Conservation (phyloP, 1,140 invertebrate genomes). For the Drosophila oshimai region DNA sequence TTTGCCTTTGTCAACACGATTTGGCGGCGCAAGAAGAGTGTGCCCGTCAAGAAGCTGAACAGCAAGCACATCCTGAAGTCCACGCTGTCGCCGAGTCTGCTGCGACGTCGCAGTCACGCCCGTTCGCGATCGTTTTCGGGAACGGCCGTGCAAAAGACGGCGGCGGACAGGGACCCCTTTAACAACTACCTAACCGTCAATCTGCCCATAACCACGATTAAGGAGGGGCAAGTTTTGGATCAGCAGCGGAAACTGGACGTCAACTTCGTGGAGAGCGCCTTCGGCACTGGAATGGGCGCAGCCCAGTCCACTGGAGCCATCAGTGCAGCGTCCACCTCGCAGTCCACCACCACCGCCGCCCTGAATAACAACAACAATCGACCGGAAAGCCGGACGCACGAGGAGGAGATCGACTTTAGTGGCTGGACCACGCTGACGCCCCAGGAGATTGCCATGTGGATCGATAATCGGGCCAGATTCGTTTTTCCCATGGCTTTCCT, state of each 20-base stretch:
- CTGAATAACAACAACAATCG: constrained; percentile 50
- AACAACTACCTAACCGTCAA: constrained; percentile 77
- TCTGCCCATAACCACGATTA: constrained; percentile 70
- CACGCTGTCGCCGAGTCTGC: constrained; percentile 89
- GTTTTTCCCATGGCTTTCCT: constrained; percentile 91
- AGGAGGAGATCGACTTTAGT: constrained; percentile 56
- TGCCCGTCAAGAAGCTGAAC: constrained; percentile 91
- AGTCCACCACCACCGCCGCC: background rate
- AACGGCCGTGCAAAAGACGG: constrained; percentile 83
- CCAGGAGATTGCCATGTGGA: constrained; percentile 93
- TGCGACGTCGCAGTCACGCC: constrained; percentile 86
- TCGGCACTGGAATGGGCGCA: background rate
- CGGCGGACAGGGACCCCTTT: constrained; percentile 56
- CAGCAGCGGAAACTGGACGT: constrained; percentile 42
- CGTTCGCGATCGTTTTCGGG: constrained; percentile 89
- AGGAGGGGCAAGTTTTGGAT: constrained; percentile 50
- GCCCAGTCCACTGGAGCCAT: background rate
- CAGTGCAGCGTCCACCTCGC: constrained; percentile 1
- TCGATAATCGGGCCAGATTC: constrained; percentile 89
- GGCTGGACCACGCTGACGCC: constrained; percentile 92
- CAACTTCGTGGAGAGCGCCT: constrained; percentile 55
- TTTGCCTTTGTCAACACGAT: constrained; percentile 96
- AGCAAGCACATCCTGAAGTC: constrained; percentile 93
- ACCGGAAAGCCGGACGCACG: constrained; percentile 10
- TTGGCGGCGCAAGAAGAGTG: constrained; percentile 91